Evolutionary conservation across 2,797 vertebrate species (phyloP), one percentile per base, ranked within the genome.

Genomic region (Schizopygopsis malacanthus): DNA sequence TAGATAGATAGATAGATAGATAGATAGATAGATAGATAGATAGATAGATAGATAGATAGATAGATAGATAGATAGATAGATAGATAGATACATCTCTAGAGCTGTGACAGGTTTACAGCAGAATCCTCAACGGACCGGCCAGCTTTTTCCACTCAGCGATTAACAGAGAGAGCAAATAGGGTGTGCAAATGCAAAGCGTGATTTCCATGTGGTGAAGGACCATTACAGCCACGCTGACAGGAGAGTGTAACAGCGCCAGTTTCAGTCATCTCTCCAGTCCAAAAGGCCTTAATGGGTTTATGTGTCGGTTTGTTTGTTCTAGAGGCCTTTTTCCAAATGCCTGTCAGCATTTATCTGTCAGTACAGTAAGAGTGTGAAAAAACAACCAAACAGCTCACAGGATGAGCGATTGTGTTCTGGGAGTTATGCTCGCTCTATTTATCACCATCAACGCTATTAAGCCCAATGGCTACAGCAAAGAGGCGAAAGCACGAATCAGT

Each of bases 231-330:
- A 75, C n/a, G 37, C 78, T 83, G 33, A 50, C 78, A 81, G 79
- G 85, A 80, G 80, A 84, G 12, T 90, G 86, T 12, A 86, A 87
- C 59, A 22, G 75, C 39, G 45, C 75, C 45, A 76, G 43, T 25
- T 82, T 88, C 54, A 54, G 52, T 72, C 73, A 15, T 76, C 89
- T 85, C 59, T 70, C 70, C 47, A 54, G 78, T 81, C 73, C 33
- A 67, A 88, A 91, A 90, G 69, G 86, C 70, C 83, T 75, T 18
- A 16, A 80, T 85, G 69, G 84, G 50, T 72, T 79, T 85, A 33
- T 72, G 81, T 15, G 52, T 80, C 28, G 20, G 52, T 67, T 67
- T 87, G 82, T 84, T 73, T 79, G 54, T 84, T 85, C 79, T 82
- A 25, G 54, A 61, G 77, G 84, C 67, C 67, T 50, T 79, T 41